Conservation (phyloP, 2,113 vertebrate genomes). For the Phasianus colchicus region DNA sequence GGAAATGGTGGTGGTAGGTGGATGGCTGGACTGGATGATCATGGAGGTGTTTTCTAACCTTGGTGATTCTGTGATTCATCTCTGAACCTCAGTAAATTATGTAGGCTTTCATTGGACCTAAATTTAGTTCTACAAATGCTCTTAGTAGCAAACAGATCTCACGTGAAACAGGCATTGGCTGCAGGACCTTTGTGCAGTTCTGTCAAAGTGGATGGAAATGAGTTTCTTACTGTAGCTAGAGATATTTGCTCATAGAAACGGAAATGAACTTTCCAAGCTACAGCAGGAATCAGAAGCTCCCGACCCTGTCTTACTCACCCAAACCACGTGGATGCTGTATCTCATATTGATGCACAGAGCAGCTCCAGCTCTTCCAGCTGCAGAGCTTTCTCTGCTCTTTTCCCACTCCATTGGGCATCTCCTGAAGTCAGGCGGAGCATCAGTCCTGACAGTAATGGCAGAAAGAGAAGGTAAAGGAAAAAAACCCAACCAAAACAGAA, state of each 20-base stretch:
- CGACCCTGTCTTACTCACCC: background rate
- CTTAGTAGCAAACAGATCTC: background rate
- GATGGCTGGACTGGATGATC: too few relatives aligned
- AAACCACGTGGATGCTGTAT: background rate
- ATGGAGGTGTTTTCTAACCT: too few relatives aligned
- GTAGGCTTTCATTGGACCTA: background rate
- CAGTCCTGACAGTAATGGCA: too few relatives aligned
- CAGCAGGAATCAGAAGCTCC: background rate
- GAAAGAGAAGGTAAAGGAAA: background rate
- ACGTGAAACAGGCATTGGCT: background rate
- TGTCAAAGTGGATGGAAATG: background rate
- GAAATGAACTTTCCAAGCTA: background rate
- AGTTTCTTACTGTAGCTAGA: background rate
- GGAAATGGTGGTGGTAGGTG: too few relatives aligned
- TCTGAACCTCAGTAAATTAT: background rate
- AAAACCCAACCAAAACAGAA: background rate
- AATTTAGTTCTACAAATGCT: background rate
- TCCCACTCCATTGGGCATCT: background rate
- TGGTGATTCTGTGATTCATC: background rate
- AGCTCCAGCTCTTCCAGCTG: background rate
- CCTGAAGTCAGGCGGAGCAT: background rate
- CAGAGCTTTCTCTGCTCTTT: background rate
- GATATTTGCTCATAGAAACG: background rate
- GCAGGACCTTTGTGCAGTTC: constrained; percentile 1
- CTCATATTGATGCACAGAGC: background rate